Evolutionary conservation across 2,113 vertebrate genomes (phyloP).

Genomic region (Rhea americana): DNA sequence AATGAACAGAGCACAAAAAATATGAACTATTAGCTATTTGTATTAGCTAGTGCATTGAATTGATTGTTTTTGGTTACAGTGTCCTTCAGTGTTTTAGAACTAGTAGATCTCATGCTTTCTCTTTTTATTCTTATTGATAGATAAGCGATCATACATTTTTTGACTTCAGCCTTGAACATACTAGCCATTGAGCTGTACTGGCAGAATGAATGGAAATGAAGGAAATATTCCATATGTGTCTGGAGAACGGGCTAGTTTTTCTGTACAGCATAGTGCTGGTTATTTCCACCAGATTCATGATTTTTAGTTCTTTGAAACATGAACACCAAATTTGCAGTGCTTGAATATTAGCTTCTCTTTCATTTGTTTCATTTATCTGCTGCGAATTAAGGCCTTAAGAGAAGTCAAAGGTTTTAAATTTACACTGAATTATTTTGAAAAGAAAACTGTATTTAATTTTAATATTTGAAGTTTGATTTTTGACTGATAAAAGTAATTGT

Average conservation of each 20-base stretch:
- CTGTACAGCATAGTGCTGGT: fast-evolving
- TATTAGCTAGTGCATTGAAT: neutral
- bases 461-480: neutral
- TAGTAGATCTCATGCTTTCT: neutral
- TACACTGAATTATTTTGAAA: neutral
- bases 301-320: fast-evolving
- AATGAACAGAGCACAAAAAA: neutral
- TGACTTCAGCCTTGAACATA: neutral
- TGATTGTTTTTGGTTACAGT: neutral
- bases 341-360: neutral
- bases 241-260: neutral
- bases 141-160: fast-evolving
- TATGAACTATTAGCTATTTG: fast-evolving
- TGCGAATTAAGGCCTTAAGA: neutral
- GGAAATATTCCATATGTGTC: neutral
- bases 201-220: neutral
- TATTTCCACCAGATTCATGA: neutral
- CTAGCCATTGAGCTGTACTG: neutral
- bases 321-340: no score
- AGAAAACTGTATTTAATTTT: neutral
- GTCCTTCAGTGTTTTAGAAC: neutral
- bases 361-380: neutral
- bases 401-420: neutral
- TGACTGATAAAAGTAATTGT: neutral
- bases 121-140: neutral